phyloP scores from a whole-genome alignment of 2,797 vertebrate species.

The Dermochelys coriacea region DNA sequence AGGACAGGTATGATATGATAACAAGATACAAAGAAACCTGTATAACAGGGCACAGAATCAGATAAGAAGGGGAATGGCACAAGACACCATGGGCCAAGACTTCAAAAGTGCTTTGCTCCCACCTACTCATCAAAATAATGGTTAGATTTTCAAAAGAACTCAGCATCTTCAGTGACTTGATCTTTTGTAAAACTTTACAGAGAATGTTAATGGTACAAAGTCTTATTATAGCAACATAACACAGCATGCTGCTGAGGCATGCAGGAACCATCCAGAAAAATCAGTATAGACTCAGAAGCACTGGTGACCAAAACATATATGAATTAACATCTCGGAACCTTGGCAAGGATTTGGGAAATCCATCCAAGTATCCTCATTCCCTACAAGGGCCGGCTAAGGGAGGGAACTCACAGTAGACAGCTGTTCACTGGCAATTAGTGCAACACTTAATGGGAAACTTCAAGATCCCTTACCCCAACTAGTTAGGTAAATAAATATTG shows the following conservation, averaged over 20 bases:
- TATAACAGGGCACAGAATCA: background rate
- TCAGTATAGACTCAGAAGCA: background rate
- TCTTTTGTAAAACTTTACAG: background rate
- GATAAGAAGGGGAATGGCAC: background rate
- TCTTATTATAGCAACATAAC: background rate
- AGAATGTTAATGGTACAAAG: background rate
- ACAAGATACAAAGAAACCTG: background rate
- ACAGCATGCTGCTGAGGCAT: background rate
- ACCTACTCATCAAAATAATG: background rate
- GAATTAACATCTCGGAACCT: background rate
- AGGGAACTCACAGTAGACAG: fast-evolving
- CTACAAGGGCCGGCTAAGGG: background rate
- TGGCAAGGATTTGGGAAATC: background rate
- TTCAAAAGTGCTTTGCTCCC: background rate
- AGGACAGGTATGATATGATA: fast-evolving
- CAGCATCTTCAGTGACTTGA: background rate
- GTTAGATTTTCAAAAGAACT: background rate
- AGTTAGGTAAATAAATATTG: background rate
- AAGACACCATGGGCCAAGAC: fast-evolving
- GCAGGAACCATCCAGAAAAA: background rate
- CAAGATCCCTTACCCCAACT: background rate
- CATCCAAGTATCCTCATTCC: background rate
- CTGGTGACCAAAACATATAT: fast-evolving
- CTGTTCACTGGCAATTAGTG: background rate
- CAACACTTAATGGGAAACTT: background rate